Base-by-base conservation (phyloP, 1,140 invertebrate species). In the Portunus trituberculatus region DNA sequence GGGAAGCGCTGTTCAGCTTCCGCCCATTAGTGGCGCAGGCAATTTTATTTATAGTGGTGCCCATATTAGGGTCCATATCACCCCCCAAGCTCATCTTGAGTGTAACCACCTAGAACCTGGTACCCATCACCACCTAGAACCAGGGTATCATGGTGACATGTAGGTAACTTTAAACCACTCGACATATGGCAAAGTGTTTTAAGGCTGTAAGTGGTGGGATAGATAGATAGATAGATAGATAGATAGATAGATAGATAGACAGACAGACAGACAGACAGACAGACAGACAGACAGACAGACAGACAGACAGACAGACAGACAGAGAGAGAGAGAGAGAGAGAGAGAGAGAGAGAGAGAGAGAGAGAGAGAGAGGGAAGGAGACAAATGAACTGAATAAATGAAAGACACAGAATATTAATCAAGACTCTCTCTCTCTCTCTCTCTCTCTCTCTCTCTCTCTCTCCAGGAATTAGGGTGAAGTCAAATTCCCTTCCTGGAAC, bases 381-480 rank as follows among this genome's bases (percentile, higher is more conserved):
- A 59, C 52, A 76, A n/a, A n/a, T 76, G 25, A 76, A 76, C 12
- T 7, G 67, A 76, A 25, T n/a, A 76, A 76, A 76, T n/a, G 67
- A n/a, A 76, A n/a, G 67, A 12, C n/a, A 76, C 6, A 25, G 20
- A n/a, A 76, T 20, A 20, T 12, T n/a, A n/a, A n/a, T 76, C 25
- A n/a, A 59, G 16, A n/a, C 67, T 76, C 67, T 76, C 67, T 76
- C 67, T 76, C 67, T 76, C 67, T 76, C 67, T 76, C 67, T n/a
- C 67, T 59, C 52, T 59, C 52, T 59, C 52, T 59, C 67, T 76
- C 67, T 76, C 67, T 76, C 67, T 76, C 67, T 76, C 67, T 76
- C 67, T 7, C 12, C 67, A 7, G 20, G 67, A 76, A 76, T 76
- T 76, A n/a, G 20, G 4, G 67, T 7, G 20, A n/a, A 7, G 12